phyloP scores from a whole-genome alignment of 1,140 invertebrate genomes.

The Doryteuthis pealeii region DNA sequence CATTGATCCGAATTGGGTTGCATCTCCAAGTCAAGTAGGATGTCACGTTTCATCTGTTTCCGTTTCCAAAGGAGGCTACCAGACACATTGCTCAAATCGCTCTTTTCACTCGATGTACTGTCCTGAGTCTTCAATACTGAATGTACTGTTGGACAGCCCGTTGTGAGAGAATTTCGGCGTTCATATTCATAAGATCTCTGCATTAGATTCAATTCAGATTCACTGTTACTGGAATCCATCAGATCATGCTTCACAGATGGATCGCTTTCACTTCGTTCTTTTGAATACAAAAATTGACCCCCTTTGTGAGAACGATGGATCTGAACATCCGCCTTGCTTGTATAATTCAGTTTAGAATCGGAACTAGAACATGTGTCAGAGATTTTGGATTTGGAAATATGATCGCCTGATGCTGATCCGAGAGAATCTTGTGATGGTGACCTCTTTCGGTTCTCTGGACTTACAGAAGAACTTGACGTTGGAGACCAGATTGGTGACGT shows the following conservation, averaged over 20 bases:
- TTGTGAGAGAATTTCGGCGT: slow-evolving; percentile 7
- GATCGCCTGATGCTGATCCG: neutral
- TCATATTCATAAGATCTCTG: neutral
- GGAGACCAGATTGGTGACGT: slow-evolving; percentile 35
- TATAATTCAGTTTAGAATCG: neutral
- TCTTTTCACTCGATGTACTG: neutral
- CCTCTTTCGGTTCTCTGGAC: slow-evolving; percentile 24
- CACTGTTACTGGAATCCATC: neutral
- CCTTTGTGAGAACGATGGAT: neutral
- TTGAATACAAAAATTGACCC: neutral
- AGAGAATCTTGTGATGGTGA: slow-evolving; percentile 9
- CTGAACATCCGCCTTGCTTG: neutral
- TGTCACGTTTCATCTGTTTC: slow-evolving; percentile 27
- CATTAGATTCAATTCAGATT: neutral
- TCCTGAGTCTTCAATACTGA: neutral
- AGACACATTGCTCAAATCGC: slow-evolving; percentile 28
- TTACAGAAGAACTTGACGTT: slow-evolving; percentile 24
- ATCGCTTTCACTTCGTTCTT: neutral
- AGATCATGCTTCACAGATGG: neutral
- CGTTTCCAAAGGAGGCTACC: slow-evolving; percentile 40
- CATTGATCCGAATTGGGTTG: neutral
- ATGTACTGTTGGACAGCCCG: slow-evolving; percentile 2
- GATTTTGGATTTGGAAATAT: neutral
- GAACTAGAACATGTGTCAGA: neutral
- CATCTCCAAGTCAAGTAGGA: neutral